Percentiles rank a stretch among this genome's conserved stretches.
These are phyloP conservation scores for Meles meles DNA, from an alignment of 2,113 vertebrate species.

Conservation along the genomic window DNA sequence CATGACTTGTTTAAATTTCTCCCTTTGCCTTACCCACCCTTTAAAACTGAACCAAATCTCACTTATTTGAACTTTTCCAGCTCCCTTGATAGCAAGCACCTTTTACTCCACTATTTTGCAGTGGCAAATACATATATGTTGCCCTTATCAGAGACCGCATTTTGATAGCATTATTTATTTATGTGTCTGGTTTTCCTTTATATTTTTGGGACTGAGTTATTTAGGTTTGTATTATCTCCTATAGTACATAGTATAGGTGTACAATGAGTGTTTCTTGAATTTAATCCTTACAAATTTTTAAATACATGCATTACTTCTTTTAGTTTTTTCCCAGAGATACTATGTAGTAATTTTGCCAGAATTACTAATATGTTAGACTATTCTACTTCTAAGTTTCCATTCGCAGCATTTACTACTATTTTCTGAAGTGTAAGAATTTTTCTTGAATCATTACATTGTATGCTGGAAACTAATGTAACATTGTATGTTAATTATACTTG, in stretches of 20 bases:
- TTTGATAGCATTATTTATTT: conserved; percentile 25
- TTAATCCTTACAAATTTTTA: conserved; percentile 1
- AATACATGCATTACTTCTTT: not conserved
- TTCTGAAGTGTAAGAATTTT: conserved; percentile 41
- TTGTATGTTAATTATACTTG: not conserved
- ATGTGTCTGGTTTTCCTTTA: not conserved
- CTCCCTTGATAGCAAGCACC: not conserved
- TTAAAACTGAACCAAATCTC: not conserved
- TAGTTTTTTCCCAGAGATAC: not conserved
- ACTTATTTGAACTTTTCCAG: not conserved
- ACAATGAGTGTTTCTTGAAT: not conserved
- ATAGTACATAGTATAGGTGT: not conserved
- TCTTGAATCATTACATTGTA: not conserved
- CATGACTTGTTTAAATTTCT: not conserved
- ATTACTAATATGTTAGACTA: not conserved
- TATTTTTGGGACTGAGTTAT: conserved; percentile 15
- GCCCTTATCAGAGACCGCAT: not conserved
- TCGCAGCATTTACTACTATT: conserved; percentile 24
- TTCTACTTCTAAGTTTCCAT: conserved; percentile 47
- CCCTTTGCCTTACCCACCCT: not conserved
- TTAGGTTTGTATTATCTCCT: not conserved
- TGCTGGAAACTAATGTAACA: not conserved
- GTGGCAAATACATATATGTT: not conserved
- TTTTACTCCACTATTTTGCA: conserved; percentile 2
- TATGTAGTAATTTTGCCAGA: conserved; percentile 44